Base-by-base conservation (phyloP, 2,888 invertebrate species). In the Phrixothrix hirtus region DNA sequence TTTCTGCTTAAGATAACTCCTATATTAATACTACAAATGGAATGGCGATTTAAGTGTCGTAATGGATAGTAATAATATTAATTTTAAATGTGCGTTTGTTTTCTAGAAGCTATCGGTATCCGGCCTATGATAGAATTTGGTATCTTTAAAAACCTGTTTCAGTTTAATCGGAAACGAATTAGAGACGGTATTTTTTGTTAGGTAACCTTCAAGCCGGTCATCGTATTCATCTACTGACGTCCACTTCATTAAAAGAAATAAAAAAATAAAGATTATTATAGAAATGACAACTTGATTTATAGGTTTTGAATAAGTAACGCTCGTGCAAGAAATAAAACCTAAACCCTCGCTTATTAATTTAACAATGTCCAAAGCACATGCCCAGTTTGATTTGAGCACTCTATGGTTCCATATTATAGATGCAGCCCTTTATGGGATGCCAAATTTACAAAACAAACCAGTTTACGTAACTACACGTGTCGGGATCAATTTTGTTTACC, bases 161-260 rank as follows among this genome's bases (percentile, higher is more conserved):
- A 32, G 36, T 44, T 58, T 49, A 55, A 58, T 58, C 58, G 55
- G 55, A 58, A 58, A 58, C 55, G 52, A 52, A 58, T 55, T 58
- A 48, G 49, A 52, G 35, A 35, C 45, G 49, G 52, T 35, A 30
- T 49, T 58, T 49, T 55, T 55, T 56, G 37, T 52, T 25, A 30
- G 15, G 9, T 49, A 56, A 43, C 48, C 51, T 56, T 56, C 51
- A 52, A 21, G 21, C 21, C 3, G 21, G 21, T 21, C 21, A 21
- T 21, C 21, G 21, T 21, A 21, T 21, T 21, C 21, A 5, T 21
- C 21, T 7, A 21, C 7, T 7, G 21, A 5, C 7, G 21, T 21
- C 21, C 21, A 21, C 4, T 21, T 21, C 21, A 21, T 21, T 7
- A 7, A n/a, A n/a, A 21, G 5, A 21, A 21, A 21, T 21, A 21